A percentile compares a stretch with the other conserved stretches of the same genome.
These are phyloP conservation scores for Drosophila rellima DNA, from an alignment of 2,888 invertebrate species.

Conservation along the genomic window DNA sequence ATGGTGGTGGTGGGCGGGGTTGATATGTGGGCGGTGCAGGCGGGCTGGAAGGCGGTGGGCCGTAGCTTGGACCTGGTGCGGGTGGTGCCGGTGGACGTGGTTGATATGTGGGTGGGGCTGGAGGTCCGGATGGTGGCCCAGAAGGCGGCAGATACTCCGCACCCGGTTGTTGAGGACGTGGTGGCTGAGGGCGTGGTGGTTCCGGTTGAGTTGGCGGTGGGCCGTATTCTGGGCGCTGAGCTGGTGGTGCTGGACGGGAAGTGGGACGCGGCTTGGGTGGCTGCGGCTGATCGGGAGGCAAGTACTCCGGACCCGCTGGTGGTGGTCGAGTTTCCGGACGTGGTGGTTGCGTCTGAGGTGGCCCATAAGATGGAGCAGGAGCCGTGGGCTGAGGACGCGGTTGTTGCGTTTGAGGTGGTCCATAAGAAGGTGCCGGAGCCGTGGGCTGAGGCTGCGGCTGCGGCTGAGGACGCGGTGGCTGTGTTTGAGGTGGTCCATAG, in stretches of 20 bases:
- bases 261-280: slow-evolving; percentile 60
- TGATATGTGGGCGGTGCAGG: slow-evolving; percentile 50
- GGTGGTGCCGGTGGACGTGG: slow-evolving; percentile 52
- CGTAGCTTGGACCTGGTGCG: slow-evolving; percentile 45
- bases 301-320: slow-evolving; percentile 60
- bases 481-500: slow-evolving; percentile 61
- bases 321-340: slow-evolving; percentile 41
- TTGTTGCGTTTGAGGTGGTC: slow-evolving; percentile 58
- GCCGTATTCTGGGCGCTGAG: slow-evolving; percentile 46
- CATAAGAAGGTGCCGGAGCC: slow-evolving; percentile 40
- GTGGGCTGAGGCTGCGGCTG: slow-evolving; percentile 47
- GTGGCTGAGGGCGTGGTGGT: slow-evolving; percentile 33
- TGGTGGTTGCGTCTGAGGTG: slow-evolving; percentile 58
- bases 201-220: slow-evolving; percentile 57
- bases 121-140: slow-evolving; percentile 47
- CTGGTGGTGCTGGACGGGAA: slow-evolving; percentile 44
- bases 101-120: slow-evolving; percentile 47
- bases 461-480: slow-evolving; percentile 58
- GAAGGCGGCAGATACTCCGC: slow-evolving; percentile 57
- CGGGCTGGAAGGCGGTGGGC: slow-evolving; percentile 43
- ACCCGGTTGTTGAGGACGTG: slow-evolving; percentile 42
- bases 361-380: slow-evolving; percentile 44
- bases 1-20: slow-evolving; percentile 52
- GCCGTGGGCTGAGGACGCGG: slow-evolving; percentile 38
- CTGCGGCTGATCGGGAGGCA: slow-evolving; percentile 58